These are phyloP conservation scores for Mesitornis unicolor DNA, from an alignment of 2,113 vertebrate genomes.

Conservation along the genomic window DNA sequence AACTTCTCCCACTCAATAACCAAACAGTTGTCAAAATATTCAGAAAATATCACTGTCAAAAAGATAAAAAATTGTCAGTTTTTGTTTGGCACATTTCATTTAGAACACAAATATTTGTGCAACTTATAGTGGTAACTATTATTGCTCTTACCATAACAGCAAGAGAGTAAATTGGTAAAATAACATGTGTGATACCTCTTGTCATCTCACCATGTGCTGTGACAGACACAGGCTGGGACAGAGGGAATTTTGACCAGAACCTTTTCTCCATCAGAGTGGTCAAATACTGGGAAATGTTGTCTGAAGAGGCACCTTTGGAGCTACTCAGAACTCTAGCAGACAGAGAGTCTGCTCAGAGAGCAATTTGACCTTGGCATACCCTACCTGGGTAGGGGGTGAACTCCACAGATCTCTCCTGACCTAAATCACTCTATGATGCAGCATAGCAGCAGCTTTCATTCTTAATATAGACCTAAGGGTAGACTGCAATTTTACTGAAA, in stretches of 20 bases:
- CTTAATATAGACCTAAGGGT: fast-evolving
- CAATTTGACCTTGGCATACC: neutral
- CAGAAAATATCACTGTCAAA: neutral
- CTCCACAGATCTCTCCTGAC: neutral
- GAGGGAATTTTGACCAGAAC: neutral
- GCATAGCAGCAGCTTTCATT: neutral
- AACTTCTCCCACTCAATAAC: neutral
- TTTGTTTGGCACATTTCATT: neutral
- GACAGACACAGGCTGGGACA: neutral
- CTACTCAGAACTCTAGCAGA: neutral
- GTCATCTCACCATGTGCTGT: too few species aligned
- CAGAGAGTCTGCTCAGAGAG: neutral
- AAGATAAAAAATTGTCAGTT: neutral
- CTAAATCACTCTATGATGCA: neutral
- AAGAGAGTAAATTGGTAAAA: neutral
- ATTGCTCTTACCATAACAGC: neutral
- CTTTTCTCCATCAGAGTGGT: neutral
- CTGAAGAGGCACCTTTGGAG: neutral
- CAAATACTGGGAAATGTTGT: neutral
- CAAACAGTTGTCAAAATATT: neutral
- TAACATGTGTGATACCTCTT: too few species aligned
- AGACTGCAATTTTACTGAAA: neutral
- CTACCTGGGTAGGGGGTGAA: neutral
- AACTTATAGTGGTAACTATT: neutral
- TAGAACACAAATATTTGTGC: neutral